Percentiles rank a stretch among this genome's conserved stretches.
Conservation (phyloP, 2,888 invertebrate species). For the Cryptus armator region DNA sequence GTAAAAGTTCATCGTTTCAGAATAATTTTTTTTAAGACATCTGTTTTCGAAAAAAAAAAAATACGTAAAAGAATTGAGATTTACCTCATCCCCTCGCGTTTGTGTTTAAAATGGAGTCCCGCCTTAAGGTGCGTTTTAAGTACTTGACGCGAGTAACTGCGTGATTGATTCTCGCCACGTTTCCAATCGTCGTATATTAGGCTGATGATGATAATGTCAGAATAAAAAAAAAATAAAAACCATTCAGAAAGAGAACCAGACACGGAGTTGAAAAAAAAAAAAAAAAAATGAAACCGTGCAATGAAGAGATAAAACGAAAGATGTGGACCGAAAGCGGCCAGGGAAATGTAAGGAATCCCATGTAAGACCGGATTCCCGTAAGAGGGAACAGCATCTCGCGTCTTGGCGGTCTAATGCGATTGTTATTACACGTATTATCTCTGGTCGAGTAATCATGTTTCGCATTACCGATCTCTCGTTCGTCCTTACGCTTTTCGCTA, state of each 20-base stretch:
- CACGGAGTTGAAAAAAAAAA: neutral
- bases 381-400: slow-evolving; percentile 69
- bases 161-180: too few relatives aligned
- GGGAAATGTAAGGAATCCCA: slow-evolving; percentile 71
- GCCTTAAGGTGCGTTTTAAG: too few relatives aligned
- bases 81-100: too few relatives aligned
- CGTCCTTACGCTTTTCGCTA: slow-evolving; percentile 57
- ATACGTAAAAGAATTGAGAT: neutral
- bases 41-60: too few relatives aligned
- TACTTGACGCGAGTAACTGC: too few relatives aligned
- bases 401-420: slow-evolving; percentile 81
- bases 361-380: slow-evolving; percentile 78
- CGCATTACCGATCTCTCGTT: slow-evolving; percentile 80
- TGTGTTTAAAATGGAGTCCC: too few relatives aligned
- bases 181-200: too few relatives aligned
- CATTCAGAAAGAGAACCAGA: neutral
- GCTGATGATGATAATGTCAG: too few relatives aligned
- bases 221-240: too few relatives aligned
- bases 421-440: slow-evolving; percentile 83
- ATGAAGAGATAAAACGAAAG: slow-evolving; percentile 29
- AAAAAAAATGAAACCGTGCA: slow-evolving; percentile 2
- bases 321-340: slow-evolving; percentile 63
- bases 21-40: too few relatives aligned
- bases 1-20: too few relatives aligned
- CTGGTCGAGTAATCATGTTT: slow-evolving; percentile 82